Evolutionary conservation across 1,140 invertebrate genomes (phyloP).

Genomic region (Phymastichus coffea): DNA sequence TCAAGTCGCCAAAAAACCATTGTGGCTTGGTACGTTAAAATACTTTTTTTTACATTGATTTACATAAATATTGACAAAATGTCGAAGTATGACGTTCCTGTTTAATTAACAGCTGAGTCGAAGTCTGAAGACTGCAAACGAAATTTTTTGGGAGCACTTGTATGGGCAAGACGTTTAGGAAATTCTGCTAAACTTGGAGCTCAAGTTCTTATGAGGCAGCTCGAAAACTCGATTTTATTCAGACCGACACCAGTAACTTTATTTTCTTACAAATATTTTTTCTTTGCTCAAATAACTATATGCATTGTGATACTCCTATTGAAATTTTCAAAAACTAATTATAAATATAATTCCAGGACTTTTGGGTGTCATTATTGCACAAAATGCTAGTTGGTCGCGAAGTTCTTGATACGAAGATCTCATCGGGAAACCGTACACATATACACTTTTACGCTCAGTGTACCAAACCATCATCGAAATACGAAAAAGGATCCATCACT

Average conservation of each 20-base stretch:
- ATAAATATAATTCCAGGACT: constrained; percentile 45
- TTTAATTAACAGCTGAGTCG: constrained; percentile 44
- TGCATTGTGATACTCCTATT: not conserved
- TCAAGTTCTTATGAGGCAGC: constrained; percentile 54
- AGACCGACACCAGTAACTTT: constrained; percentile 51
- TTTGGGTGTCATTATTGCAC: constrained; percentile 56
- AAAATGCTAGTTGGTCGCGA: constrained; percentile 53
- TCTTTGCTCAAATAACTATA: not conserved
- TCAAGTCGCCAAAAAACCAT: constrained; percentile 38
- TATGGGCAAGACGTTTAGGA: constrained; percentile 51
- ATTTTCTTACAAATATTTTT: not conserved
- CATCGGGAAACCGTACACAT: constrained; percentile 38
- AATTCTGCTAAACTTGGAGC: constrained; percentile 51
- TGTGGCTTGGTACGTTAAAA: constrained; percentile 48
- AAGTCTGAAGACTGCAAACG: constrained; percentile 41
- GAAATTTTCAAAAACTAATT: not conserved
- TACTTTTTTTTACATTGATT: not conserved
- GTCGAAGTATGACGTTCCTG: not conserved
- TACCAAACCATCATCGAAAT: constrained; percentile 44
- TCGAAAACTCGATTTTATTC: constrained; percentile 38
- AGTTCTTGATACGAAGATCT: constrained; percentile 49
- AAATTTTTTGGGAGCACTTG: constrained; percentile 50
- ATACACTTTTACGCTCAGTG: constrained; percentile 55
- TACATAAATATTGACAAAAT: not conserved
- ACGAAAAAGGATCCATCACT: constrained; percentile 47